phyloP scores from a whole-genome alignment of 1,140 invertebrate species.

The Xylocopa sonorina region DNA sequence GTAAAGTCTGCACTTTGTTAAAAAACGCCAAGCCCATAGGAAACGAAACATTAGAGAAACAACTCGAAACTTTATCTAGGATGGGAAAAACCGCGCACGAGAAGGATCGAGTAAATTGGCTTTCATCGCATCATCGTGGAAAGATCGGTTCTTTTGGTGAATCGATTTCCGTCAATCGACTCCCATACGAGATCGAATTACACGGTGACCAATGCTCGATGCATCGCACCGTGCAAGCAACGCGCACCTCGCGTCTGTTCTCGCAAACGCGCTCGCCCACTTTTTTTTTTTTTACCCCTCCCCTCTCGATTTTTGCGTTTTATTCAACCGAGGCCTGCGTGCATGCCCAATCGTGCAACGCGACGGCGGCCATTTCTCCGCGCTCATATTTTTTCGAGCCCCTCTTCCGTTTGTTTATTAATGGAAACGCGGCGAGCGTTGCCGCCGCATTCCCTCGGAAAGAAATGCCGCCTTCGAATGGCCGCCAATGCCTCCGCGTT shows the following conservation, averaged over 20 bases:
- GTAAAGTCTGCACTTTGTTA: no score
- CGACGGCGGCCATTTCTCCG: neutral
- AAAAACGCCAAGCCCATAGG: no score
- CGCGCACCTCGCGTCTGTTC: neutral
- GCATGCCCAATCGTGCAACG: conserved; percentile 49
- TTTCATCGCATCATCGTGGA: no score
- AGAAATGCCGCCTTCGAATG: conserved; percentile 47
- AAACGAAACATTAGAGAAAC: no score
- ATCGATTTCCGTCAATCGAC: conserved; percentile 24
- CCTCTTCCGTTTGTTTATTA: conserved; percentile 52
- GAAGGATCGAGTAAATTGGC: no score
- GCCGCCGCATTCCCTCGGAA: conserved; percentile 33
- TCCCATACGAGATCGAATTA: conserved; percentile 22
- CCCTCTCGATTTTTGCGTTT: conserved; percentile 38
- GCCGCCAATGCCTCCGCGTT: no score
- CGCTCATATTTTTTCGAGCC: conserved; percentile 8
- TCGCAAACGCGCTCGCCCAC: conserved; percentile 6
- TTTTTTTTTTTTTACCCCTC: neutral
- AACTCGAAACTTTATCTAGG: no score
- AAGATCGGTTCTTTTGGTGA: neutral
- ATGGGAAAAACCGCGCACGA: no score
- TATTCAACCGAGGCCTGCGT: conserved; percentile 10
- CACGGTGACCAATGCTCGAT: no score
- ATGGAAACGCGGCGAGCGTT: conserved; percentile 55
- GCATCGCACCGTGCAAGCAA: no score